Conservation (phyloP, 1,140 invertebrate genomes). For the Idris sp. region DNA sequence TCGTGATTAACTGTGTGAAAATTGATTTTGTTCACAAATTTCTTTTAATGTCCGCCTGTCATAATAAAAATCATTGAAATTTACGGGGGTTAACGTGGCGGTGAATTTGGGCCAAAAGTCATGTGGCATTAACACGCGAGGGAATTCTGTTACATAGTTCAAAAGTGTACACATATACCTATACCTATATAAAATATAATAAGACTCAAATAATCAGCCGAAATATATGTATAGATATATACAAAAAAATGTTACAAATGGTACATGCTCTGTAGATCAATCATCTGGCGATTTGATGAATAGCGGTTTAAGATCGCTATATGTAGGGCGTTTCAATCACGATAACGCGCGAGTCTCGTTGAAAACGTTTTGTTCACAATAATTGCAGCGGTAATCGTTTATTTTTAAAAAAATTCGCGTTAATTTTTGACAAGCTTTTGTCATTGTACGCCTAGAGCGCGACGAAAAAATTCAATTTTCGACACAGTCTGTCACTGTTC, state of each 20-base stretch:
- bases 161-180: too few species aligned
- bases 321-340: slow-evolving; percentile 37
- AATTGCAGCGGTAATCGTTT: slow-evolving; percentile 17
- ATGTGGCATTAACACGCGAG: slow-evolving; percentile 10
- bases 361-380: slow-evolving; percentile 23
- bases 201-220: too few species aligned
- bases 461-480: slow-evolving; percentile 2
- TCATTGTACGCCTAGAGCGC: neutral
- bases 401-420: slow-evolving; percentile 16
- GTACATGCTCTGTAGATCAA: slow-evolving; percentile 34
- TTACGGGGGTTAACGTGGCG: neutral
- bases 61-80: slow-evolving; percentile 29
- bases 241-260: slow-evolving; percentile 41
- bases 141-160: too few species aligned
- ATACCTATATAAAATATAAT: too few species aligned
- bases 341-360: slow-evolving; percentile 31
- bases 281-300: slow-evolving; percentile 35
- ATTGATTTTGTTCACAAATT: too few species aligned
- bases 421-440: slow-evolving; percentile 7
- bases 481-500: neutral
- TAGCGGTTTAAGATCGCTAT: slow-evolving; percentile 27
- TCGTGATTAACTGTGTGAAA: too few species aligned
- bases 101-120: slow-evolving; percentile 6
- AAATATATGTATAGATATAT: too few species aligned
- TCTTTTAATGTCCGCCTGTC: slow-evolving; percentile 1